Base-by-base conservation (phyloP, 2,888 invertebrate species). In the Mallateleia sp. region DNA sequence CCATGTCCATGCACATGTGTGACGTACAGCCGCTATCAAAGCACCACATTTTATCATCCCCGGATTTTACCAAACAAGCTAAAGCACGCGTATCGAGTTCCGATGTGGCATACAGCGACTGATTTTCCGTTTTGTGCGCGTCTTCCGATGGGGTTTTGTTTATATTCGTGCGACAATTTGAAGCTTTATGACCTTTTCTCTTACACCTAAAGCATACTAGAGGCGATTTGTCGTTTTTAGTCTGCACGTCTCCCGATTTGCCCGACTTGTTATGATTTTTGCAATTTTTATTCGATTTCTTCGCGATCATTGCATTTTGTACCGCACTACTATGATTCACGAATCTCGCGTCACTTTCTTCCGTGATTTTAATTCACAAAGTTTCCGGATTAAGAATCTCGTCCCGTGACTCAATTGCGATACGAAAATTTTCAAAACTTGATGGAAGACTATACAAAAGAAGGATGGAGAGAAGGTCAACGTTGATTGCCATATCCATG, bases 321-420 rank as follows among this genome's bases (percentile, higher is more conserved):
- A 42, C 28, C 3, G n/a, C 15, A 5, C 11, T 7, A n/a, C 42
- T 9, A 22, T 20, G 18, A 14, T 34, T 18, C 15, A 42, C 38
- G 18, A 8, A n/a, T 58, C 34, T 54, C 9, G 71, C 56, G 18
- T 71, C 71, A n/a, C 24, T 50, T 24, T 47, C 56, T 22, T 71
- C 66, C 25, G 42, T 24, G 15, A 66, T 66, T 28, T 85, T 83
- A 15, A 79, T 42, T 18, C 56, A 38, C 20, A 85, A 50, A 7
- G 50, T 32, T 64, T 85, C 81, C 18, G 64, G 38, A 8, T 15
- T 32, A 9, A 81, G 85, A 11, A 83, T 45, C 20, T 75, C 50
- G 67, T 85, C 81, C 20, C 81, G 74, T 20, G 81, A 82, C 74
- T 72, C 80, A 18, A 85, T 85, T 28, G 81, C 85, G 47, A 64